phyloP scores from a whole-genome alignment of 2,113 vertebrate genomes.

The Sitta europaea region DNA sequence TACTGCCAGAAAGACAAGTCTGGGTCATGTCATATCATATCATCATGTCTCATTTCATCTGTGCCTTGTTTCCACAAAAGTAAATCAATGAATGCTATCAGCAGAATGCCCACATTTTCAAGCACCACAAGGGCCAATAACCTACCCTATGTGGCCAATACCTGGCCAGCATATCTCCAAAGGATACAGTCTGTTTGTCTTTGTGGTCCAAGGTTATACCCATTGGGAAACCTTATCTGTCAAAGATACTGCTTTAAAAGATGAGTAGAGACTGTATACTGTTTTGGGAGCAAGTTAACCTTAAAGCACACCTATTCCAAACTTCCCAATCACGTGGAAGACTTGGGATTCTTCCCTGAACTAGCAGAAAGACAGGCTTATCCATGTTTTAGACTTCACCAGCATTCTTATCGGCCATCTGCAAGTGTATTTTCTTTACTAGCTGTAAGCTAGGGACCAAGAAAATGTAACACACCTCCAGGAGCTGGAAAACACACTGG shows the following conservation, averaged over 20 bases:
- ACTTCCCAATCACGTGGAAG: not conserved
- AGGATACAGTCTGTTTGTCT: not conserved
- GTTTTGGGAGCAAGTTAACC: not conserved
- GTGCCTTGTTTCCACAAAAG: not conserved
- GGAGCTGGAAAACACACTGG: not conserved
- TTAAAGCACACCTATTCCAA: not conserved
- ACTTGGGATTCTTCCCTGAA: not conserved
- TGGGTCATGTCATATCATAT: not conserved
- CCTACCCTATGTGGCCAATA: not conserved
- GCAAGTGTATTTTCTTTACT: not conserved
- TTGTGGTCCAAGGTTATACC: constrained; percentile 12
- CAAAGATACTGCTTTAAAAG: not conserved
- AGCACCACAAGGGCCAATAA: not conserved
- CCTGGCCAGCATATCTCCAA: not conserved
- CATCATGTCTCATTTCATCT: not conserved
- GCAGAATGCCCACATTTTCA: constrained; percentile 20
- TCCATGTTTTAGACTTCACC: not conserved
- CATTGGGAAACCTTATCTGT: constrained; percentile 36
- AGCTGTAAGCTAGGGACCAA: not conserved
- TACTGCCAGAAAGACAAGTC: constrained; percentile 16
- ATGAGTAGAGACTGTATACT: not conserved
- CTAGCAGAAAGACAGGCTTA: not conserved
- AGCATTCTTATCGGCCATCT: not conserved
- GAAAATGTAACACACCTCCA: not conserved
- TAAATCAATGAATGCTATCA: constrained; percentile 23